phyloP scores from a whole-genome alignment of 2,888 invertebrate species.

The Cetonia aurata region DNA sequence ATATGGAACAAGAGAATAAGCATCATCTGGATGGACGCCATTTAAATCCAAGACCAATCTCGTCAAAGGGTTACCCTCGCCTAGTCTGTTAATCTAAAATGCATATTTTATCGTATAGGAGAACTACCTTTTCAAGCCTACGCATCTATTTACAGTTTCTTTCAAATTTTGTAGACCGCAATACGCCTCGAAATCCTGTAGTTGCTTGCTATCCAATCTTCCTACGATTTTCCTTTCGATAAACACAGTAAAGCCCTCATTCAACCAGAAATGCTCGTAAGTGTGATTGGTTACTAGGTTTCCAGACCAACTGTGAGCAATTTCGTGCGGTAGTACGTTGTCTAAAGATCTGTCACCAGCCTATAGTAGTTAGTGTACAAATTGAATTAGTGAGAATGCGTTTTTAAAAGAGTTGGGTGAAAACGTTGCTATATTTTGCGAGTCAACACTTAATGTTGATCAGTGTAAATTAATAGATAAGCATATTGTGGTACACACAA shows the following conservation, averaged over 20 bases:
- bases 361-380: slow-evolving; percentile 67
- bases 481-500: no score
- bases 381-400: no score
- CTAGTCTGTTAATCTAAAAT: slow-evolving; percentile 71
- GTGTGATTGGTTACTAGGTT: slow-evolving; percentile 94
- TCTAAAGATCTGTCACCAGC: slow-evolving; percentile 93
- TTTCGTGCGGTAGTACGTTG: slow-evolving; percentile 94
- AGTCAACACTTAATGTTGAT: no score
- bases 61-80: slow-evolving; percentile 77
- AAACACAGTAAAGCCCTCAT: slow-evolving; percentile 96
- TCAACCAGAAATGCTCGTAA: slow-evolving; percentile 97
- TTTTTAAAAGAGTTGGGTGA: no score
- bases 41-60: slow-evolving; percentile 82
- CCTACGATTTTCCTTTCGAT: slow-evolving; percentile 89
- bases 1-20: slow-evolving; percentile 91
- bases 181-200: slow-evolving; percentile 84
- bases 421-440: no score
- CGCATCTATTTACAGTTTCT: slow-evolving; percentile 74
- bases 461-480: no score
- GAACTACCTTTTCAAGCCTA: no score
- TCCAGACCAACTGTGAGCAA: slow-evolving; percentile 96
- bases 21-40: slow-evolving; percentile 91
- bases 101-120: not conserved
- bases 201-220: slow-evolving; percentile 74
- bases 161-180: slow-evolving; percentile 81